These are phyloP conservation scores for Oophaga pumilio DNA, from an alignment of 2,113 vertebrate species.

Conservation along the genomic window DNA sequence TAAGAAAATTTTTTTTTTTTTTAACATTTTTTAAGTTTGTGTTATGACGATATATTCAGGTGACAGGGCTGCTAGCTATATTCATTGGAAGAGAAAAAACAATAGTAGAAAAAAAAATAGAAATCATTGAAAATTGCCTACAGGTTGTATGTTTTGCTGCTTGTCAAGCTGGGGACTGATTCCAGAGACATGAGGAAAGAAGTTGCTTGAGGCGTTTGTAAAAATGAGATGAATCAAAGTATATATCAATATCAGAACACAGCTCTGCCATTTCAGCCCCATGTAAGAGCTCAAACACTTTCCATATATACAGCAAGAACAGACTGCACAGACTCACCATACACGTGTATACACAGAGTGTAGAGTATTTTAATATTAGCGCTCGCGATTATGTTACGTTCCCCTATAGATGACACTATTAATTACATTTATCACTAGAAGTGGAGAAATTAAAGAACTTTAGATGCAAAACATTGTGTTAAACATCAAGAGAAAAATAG, in stretches of 20 bases:
- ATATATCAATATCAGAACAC: conserved; percentile 24
- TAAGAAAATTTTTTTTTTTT: background rate
- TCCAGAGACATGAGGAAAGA: conserved; percentile 14
- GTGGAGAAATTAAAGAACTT: conserved; percentile 80
- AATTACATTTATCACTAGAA: background rate
- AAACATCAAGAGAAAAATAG: conserved; percentile 79
- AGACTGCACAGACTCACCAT: background rate
- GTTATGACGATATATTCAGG: background rate
- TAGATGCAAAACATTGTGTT: conserved; percentile 90
- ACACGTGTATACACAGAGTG: conserved; percentile 5
- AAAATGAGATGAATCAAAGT: conserved; percentile 45
- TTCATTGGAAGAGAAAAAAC: background rate
- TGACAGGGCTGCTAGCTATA: background rate
- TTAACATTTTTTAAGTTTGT: background rate
- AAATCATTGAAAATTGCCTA: conserved; percentile 3
- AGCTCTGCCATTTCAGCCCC: conserved; percentile 4
- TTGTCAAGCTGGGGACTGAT: conserved; percentile 19
- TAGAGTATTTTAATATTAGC: too few relatives aligned
- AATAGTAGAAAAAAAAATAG: background rate
- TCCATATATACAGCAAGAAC: background rate
- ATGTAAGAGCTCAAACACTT: conserved; percentile 4
- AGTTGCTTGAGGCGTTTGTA: conserved; percentile 35
- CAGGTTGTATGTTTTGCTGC: conserved; percentile 30
- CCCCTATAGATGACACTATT: background rate
- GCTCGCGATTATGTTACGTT: background rate